Conservation (phyloP, 2,113 vertebrate species). For the Urocolius indicus region DNA sequence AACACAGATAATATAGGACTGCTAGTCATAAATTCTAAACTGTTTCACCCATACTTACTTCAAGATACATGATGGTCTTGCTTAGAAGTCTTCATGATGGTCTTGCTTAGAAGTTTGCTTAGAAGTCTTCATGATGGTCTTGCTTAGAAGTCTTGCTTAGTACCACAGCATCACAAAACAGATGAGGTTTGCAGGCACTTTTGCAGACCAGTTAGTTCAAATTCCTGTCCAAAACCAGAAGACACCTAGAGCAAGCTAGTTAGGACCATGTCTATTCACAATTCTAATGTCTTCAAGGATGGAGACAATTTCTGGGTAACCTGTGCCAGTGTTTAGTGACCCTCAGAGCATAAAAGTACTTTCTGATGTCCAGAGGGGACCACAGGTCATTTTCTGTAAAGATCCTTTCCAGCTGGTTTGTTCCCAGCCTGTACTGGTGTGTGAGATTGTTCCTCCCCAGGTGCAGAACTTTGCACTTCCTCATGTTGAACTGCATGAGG, state of each 20-base stretch:
- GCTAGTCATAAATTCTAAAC: fast-evolving
- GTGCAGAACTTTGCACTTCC: background rate
- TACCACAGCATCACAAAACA: background rate
- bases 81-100: no score
- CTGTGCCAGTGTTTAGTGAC: background rate
- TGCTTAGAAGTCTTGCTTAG: background rate
- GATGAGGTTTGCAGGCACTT: background rate
- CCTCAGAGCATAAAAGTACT: background rate
- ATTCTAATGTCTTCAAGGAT: background rate
- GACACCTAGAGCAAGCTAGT: background rate
- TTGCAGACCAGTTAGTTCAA: background rate
- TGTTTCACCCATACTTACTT: background rate
- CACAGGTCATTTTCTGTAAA: background rate
- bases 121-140: no score
- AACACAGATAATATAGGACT: background rate
- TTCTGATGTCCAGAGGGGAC: background rate
- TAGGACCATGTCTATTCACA: background rate
- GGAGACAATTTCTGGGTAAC: background rate
- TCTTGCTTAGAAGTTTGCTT: no score
- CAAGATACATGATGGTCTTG: background rate
- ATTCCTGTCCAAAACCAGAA: background rate
- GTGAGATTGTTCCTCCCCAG: background rate
- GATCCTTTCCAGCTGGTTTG: background rate
- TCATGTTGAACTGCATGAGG: background rate
- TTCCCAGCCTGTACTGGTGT: background rate